A percentile compares a stretch with the other conserved stretches of the same genome.
Conservation (phyloP, 2,888 invertebrate genomes). For the Lithophane leautieri region DNA sequence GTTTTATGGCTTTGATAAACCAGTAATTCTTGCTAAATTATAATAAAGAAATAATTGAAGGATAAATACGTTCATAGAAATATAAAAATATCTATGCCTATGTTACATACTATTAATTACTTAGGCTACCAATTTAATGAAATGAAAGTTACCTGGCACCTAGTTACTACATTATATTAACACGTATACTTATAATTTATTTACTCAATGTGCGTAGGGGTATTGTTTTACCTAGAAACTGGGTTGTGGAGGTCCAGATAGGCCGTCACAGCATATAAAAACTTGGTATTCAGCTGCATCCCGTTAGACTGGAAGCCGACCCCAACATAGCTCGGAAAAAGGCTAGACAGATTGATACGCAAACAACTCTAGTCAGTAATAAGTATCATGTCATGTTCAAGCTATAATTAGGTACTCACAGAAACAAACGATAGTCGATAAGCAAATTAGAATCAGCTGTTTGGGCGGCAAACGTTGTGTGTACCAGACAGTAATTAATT, state of each 20-base stretch:
- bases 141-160: no score
- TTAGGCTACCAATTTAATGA: background rate
- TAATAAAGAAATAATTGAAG: constrained; percentile 4
- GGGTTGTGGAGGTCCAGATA: no score
- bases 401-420: constrained; percentile 19
- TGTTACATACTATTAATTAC: background rate
- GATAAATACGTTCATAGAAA: background rate
- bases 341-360: background rate
- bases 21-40: constrained; percentile 3
- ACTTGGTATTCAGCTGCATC: background rate
- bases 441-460: constrained; percentile 60
- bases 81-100: no score
- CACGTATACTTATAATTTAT: no score
- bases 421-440: constrained; percentile 41
- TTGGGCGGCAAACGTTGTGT: constrained; percentile 11
- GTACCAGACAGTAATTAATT: constrained; percentile 40
- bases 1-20: constrained; percentile 19
- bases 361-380: background rate
- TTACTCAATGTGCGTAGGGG: background rate
- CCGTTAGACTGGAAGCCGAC: background rate
- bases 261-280: background rate
- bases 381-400: constrained; percentile 44
- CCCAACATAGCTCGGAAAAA: background rate
- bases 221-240: background rate
- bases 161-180: no score